Percentiles rank a stretch among this genome's conserved stretches.
Conservation (phyloP, 2,797 vertebrate genomes). For the Brachyrhaphis roseni region DNA sequence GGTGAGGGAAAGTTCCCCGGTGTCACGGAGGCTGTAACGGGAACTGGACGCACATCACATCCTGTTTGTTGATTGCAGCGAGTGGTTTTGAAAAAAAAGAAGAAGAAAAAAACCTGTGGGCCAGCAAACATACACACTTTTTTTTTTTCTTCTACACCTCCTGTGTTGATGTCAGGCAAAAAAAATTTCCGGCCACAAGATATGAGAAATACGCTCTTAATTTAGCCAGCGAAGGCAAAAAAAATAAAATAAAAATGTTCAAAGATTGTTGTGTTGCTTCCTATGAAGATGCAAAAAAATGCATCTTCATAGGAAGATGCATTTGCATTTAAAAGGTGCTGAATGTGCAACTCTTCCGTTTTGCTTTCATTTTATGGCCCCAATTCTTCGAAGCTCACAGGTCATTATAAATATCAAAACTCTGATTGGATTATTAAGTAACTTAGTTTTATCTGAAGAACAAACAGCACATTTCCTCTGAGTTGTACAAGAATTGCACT, state of each 20-base stretch:
- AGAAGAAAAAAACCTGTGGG: slow-evolving; percentile 1
- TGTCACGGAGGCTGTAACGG: slow-evolving; percentile 26
- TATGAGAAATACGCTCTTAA: not conserved
- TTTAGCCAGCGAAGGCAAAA: not conserved
- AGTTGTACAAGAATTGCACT: not conserved
- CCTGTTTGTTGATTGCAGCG: slow-evolving; percentile 69
- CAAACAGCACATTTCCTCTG: not conserved
- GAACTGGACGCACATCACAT: slow-evolving; percentile 61
- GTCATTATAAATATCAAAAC: not conserved
- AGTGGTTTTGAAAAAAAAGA: slow-evolving; percentile 31
- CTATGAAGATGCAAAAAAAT: not conserved
- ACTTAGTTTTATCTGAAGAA: not conserved
- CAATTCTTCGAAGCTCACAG: not conserved
- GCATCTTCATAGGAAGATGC: not conserved
- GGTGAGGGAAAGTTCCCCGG: slow-evolving; percentile 60
- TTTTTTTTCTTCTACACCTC: not conserved
- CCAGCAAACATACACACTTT: slow-evolving; percentile 31
- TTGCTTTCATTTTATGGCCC: not conserved
- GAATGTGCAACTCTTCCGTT: not conserved
- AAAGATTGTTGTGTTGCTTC: not conserved
- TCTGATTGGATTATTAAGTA: not conserved
- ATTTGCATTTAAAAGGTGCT: not conserved
- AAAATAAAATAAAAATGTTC: not conserved
- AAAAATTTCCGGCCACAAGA: not conserved
- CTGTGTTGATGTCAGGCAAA: not conserved